Evolutionary conservation across 2,888 invertebrate species (phyloP), one percentile per base, ranked within the genome.

Genomic region (Synergus japonicus): DNA sequence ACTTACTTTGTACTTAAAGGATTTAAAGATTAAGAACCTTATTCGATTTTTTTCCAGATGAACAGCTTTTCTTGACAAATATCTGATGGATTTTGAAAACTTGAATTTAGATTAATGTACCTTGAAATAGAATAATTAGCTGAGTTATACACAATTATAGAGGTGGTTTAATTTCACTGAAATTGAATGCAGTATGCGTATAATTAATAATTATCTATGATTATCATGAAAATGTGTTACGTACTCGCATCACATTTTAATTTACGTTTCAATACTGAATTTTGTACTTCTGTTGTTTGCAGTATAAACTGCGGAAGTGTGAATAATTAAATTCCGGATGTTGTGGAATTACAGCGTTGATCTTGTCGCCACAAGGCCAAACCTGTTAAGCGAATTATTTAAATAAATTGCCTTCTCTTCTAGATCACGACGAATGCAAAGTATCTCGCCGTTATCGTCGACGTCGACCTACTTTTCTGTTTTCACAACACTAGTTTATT

Each of bases 401-500:
- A 60, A 60, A 60, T 60, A 22, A 60, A 60, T 60, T 60, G 60
- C 4, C 60, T 60, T 5, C 18, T 22, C 22, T 22, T 9, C 60
- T 60, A 5, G 12, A 60, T 60, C 60, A 22, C 22, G 22, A 22
- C 22, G 10, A 60, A 60, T 60, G 22, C 22, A 22, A 60, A 60
- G 22, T 60, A 10, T 60, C 60, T 60, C 18, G 60, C 10, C 5
- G 12, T 60, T 60, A 22, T 60, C 12, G 22, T 22, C 12, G 60
- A 60, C 49, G 49, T 13, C 9, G 15, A 49, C 60, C n/a, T 54
- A n/a, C 7, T n/a, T 54, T 9, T n/a, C 54, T n/a, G n/a, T n/a
- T 54, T 54, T 54, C 54, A n/a, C 54, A 54, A 54, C n/a, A 54
- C 54, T 54, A 8, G n/a, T n/a, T 54, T 54, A 54, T 54, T n/a